Evolutionary conservation across 2,888 invertebrate species (phyloP).

Genomic region (Phytoseiulus persimilis): DNA sequence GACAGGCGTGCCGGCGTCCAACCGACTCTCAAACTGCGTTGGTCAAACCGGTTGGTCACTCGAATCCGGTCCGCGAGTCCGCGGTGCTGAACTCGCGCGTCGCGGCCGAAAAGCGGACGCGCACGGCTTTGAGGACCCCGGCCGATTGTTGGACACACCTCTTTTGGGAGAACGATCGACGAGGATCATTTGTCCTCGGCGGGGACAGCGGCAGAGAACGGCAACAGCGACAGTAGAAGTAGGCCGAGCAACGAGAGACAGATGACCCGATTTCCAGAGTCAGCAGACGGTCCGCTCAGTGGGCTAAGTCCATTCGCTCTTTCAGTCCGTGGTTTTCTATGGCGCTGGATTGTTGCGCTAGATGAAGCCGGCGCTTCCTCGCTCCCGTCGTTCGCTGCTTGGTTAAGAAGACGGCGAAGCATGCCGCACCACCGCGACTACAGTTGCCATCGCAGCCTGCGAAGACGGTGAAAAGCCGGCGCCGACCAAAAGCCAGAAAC

Average conservation of each 20-base stretch:
- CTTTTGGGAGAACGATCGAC: too few species aligned
- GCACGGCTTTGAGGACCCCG: too few species aligned
- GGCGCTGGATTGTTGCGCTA: not conserved
- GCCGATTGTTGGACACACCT: too few species aligned
- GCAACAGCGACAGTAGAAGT: not conserved
- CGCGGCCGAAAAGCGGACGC: too few species aligned
- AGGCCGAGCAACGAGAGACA: not conserved
- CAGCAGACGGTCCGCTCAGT: not conserved
- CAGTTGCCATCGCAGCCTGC: not conserved
- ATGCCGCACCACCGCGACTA: not conserved
- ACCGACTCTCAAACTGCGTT: too few species aligned
- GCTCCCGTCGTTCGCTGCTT: not conserved
- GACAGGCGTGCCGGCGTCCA: not conserved
- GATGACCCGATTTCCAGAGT: not conserved
- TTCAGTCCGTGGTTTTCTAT: not conserved
- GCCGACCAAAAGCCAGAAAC: not conserved
- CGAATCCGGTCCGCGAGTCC: too few species aligned
- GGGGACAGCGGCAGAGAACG: not conserved
- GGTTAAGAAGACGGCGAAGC: not conserved
- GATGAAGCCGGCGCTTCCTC: not conserved
- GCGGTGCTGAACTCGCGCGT: too few species aligned
- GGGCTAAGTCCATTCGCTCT: not conserved
- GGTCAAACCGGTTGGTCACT: too few species aligned
- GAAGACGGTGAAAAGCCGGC: not conserved
- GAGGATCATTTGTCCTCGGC: not conserved